These are phyloP conservation scores for Tetragnatha versicolor DNA, from an alignment of 1,140 invertebrate species.

Conservation along the genomic window DNA sequence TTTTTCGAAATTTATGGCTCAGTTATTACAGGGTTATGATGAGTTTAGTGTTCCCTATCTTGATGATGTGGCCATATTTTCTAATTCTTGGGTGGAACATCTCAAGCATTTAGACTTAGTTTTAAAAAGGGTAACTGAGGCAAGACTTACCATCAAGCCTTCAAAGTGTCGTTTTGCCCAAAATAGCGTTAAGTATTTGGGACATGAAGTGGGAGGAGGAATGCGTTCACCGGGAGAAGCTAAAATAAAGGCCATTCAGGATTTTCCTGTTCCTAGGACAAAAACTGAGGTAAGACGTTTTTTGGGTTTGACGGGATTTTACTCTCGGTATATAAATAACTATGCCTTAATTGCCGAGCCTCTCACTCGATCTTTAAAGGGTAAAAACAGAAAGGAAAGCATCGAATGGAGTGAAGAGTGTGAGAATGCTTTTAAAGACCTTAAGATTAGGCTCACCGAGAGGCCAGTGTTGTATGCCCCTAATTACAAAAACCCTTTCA, in stretches of 20 bases:
- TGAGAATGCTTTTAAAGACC: constrained; percentile 44
- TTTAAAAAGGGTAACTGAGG: not conserved
- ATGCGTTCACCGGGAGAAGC: not conserved
- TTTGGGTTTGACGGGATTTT: constrained; percentile 59
- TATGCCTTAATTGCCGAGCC: constrained; percentile 57
- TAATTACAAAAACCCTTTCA: constrained; percentile 10
- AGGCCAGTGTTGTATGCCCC: constrained; percentile 33
- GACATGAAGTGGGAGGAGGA: not conserved
- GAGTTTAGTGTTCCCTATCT: constrained; percentile 57
- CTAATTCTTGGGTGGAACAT: constrained; percentile 50
- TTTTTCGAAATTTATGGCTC: constrained; percentile 64
- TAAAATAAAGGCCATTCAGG: constrained; percentile 33
- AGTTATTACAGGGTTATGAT: constrained; percentile 59
- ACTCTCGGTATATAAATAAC: constrained; percentile 58
- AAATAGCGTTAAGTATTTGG: not conserved
- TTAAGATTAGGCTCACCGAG: constrained; percentile 43
- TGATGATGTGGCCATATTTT: constrained; percentile 60
- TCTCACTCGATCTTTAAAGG: constrained; percentile 47
- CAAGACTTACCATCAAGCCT: constrained; percentile 49
- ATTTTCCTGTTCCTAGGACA: constrained; percentile 53
- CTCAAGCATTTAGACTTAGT: constrained; percentile 12
- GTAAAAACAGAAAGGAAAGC: not conserved
- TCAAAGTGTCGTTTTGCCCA: not conserved
- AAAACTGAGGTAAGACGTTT: constrained; percentile 57
- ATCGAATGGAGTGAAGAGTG: constrained; percentile 49